These are phyloP conservation scores for Atta colombica DNA, from an alignment of 1,140 invertebrate genomes.

Conservation along the genomic window DNA sequence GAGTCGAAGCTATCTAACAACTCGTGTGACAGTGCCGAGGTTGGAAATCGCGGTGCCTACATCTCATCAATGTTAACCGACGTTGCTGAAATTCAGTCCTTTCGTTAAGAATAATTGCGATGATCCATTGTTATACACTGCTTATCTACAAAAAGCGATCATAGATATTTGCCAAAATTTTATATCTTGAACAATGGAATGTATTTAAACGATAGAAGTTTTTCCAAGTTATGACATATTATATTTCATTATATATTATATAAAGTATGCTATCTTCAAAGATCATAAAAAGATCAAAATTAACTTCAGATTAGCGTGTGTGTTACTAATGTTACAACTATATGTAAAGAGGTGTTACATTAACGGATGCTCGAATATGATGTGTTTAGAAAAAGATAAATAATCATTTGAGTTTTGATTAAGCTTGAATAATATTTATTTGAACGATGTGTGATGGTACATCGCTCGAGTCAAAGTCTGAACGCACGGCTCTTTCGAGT, in stretches of 20 bases:
- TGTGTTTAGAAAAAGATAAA: constrained; percentile 6
- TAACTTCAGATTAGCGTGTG: not conserved
- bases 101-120: not conserved
- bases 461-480: not conserved
- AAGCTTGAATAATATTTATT: constrained; percentile 29
- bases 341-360: not conserved
- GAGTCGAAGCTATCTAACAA: constrained; percentile 66
- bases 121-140: not conserved
- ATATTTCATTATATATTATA: not conserved
- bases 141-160: not conserved
- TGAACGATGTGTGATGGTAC: not conserved
- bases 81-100: not conserved
- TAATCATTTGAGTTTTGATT: not conserved
- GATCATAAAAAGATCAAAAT: not conserved
- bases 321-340: not conserved
- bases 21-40: constrained; percentile 38
- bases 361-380: not conserved
- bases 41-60: not conserved
- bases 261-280: not conserved
- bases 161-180: not conserved
- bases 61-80: not conserved
- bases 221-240: not conserved
- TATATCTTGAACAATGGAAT: too few relatives aligned
- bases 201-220: not conserved
- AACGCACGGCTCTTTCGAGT: not conserved